These are phyloP conservation scores for Neogobius melanostomus DNA, from an alignment of 2,113 vertebrate species.

Conservation along the genomic window DNA sequence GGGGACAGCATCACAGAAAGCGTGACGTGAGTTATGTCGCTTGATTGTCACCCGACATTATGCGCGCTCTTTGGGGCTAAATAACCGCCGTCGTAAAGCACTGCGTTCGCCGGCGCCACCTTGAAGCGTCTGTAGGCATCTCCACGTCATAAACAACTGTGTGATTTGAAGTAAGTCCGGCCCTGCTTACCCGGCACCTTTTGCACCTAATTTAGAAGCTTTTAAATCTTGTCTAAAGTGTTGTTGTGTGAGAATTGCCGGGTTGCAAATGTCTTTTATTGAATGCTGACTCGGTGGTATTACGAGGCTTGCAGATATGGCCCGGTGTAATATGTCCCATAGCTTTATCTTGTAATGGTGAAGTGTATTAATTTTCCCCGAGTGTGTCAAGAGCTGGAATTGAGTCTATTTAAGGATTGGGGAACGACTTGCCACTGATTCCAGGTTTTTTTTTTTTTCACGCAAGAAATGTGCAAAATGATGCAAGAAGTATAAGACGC, in stretches of 20 bases:
- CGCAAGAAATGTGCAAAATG: conserved; percentile 59
- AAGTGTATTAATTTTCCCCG: conserved; percentile 82
- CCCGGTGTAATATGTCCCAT: conserved; percentile 78
- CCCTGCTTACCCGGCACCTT: conserved; percentile 83
- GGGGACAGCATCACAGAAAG: conserved; percentile 47
- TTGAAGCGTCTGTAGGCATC: conserved; percentile 52
- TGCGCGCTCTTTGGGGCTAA: conserved; percentile 76
- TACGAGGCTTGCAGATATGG: conserved; percentile 80
- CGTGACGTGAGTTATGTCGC: conserved; percentile 62
- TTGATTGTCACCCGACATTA: conserved; percentile 77
- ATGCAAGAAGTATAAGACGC: conserved; percentile 26
- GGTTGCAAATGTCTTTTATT: conserved; percentile 86
- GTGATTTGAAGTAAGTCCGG: conserved; percentile 81
- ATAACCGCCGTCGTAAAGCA: conserved; percentile 77
- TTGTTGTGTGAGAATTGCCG: conserved; percentile 79
- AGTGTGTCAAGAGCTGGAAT: conserved; percentile 74
- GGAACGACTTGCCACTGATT: conserved; percentile 62
- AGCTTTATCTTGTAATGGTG: conserved; percentile 84
- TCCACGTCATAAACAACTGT: conserved; percentile 79
- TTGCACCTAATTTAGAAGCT: conserved; percentile 83
- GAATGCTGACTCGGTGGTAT: conserved; percentile 84
- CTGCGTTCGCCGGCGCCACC: conserved; percentile 54
- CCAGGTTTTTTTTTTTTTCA: conserved; percentile 71
- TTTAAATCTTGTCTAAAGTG: conserved; percentile 82
- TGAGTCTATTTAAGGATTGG: conserved; percentile 80